A percentile compares a stretch with the other conserved stretches of the same genome.
phyloP scores from a whole-genome alignment of 2,797 vertebrate species.

The Gymnothorax javanicus region DNA sequence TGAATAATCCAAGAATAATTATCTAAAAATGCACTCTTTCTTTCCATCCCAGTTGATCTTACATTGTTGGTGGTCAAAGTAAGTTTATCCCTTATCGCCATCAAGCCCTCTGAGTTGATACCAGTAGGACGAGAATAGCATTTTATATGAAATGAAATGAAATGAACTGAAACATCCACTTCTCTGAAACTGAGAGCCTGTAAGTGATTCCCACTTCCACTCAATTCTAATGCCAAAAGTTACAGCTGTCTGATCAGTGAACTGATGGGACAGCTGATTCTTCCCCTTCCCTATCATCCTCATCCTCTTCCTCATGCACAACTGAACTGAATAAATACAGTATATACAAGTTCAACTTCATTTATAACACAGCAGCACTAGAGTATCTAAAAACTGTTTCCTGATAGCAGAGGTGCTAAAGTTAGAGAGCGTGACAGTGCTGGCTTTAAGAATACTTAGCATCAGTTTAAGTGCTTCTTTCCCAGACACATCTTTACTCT shows the following conservation, averaged over 20 bases:
- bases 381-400: conserved; percentile 27
- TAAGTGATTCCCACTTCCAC: not conserved
- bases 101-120: no score
- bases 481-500: conserved; percentile 38
- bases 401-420: conserved; percentile 36
- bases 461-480: not conserved
- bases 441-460: not conserved
- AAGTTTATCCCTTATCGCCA: no score
- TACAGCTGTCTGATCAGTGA: not conserved
- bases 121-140: no score
- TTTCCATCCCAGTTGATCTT: not conserved
- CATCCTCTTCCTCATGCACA: not conserved
- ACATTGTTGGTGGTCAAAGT: no score
- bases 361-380: not conserved
- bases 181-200: not conserved
- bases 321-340: conserved; percentile 9
- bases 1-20: not conserved
- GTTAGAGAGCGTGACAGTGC: conserved; percentile 45
- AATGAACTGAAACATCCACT: no score
- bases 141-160: no score
- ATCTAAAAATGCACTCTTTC: no score
- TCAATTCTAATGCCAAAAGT: not conserved
- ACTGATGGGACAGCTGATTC: not conserved
- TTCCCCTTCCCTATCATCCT: not conserved
- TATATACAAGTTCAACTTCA: not conserved